These are phyloP conservation scores for Argyresthia goedartella DNA, from an alignment of 2,888 invertebrate species.

Conservation along the genomic window DNA sequence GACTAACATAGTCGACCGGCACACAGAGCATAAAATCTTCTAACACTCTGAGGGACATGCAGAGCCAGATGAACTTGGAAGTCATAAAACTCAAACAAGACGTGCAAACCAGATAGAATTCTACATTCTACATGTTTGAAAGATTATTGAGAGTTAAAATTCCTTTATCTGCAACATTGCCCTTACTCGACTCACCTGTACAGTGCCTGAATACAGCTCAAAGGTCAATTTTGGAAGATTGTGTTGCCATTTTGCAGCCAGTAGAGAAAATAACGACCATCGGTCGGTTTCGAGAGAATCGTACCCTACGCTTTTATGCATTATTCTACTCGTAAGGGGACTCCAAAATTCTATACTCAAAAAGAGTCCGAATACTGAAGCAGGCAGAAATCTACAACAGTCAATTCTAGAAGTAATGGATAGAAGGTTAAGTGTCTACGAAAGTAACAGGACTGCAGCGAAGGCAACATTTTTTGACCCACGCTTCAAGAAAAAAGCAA, in stretches of 20 bases:
- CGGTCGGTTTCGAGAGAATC: no score
- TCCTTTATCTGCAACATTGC: background rate
- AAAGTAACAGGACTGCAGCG: slow-evolving; percentile 6
- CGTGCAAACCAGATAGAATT: background rate
- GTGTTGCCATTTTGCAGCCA: background rate
- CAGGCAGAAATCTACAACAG: background rate
- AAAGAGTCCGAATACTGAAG: background rate
- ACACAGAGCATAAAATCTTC: no score
- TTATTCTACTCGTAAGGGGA: background rate
- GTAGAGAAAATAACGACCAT: background rate
- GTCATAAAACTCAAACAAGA: background rate
- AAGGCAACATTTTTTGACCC: slow-evolving; percentile 10
- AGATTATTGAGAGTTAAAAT: background rate
- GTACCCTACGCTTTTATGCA: background rate
- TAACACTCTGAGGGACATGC: no score
- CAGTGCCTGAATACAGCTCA: background rate
- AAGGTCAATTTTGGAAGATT: background rate
- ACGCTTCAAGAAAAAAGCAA: slow-evolving; percentile 9
- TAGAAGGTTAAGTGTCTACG: background rate
- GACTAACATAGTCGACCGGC: no score
- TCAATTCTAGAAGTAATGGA: background rate
- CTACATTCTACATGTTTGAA: background rate
- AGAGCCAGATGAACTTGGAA: no score
- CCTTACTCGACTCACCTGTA: background rate
- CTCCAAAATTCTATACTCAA: background rate